phyloP scores from a whole-genome alignment of 2,797 vertebrate species.

The Semotilus atromaculatus region DNA sequence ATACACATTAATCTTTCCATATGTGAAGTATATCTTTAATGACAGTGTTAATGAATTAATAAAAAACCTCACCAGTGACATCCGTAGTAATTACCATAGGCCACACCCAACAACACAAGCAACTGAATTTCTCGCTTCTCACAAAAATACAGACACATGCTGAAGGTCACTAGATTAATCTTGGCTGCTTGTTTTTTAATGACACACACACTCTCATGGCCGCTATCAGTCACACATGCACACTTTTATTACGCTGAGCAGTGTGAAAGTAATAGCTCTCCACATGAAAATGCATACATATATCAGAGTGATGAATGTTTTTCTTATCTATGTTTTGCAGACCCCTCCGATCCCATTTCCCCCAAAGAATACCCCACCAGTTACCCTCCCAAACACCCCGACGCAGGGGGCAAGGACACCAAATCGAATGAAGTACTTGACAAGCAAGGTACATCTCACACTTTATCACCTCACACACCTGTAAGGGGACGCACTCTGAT shows the following conservation, averaged over 20 bases:
- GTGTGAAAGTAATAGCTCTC: slow-evolving; percentile 44
- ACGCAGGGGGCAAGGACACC: slow-evolving; percentile 83
- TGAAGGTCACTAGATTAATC: slow-evolving; percentile 65
- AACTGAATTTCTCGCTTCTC: slow-evolving; percentile 19
- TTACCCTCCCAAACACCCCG: slow-evolving; percentile 84
- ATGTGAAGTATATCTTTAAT: too few species aligned
- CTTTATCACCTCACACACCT: slow-evolving; percentile 28
- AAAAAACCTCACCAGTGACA: slow-evolving; percentile 51
- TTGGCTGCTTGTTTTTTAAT: slow-evolving; percentile 50
- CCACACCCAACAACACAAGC: slow-evolving; percentile 29
- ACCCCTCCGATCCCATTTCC: slow-evolving; percentile 85
- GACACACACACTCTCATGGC: slow-evolving; percentile 2
- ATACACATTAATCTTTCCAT: too few species aligned
- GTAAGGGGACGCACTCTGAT: not conserved
- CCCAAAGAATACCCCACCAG: slow-evolving; percentile 87
- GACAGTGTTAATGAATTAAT: slow-evolving; percentile 49
- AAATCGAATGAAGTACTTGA: slow-evolving; percentile 74
- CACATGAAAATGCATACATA: slow-evolving; percentile 29
- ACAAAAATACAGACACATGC: slow-evolving; percentile 11
- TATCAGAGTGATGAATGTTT: slow-evolving; percentile 38
- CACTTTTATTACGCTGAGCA: slow-evolving; percentile 42
- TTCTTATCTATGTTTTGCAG: slow-evolving; percentile 74
- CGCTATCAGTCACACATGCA: slow-evolving; percentile 23
- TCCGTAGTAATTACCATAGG: slow-evolving; percentile 42
- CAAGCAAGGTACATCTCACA: slow-evolving; percentile 70